Evolutionary conservation across 1,140 invertebrate species (phyloP), one percentile per base, ranked within the genome.

Genomic region (Pseudachorutes palmiensis): DNA sequence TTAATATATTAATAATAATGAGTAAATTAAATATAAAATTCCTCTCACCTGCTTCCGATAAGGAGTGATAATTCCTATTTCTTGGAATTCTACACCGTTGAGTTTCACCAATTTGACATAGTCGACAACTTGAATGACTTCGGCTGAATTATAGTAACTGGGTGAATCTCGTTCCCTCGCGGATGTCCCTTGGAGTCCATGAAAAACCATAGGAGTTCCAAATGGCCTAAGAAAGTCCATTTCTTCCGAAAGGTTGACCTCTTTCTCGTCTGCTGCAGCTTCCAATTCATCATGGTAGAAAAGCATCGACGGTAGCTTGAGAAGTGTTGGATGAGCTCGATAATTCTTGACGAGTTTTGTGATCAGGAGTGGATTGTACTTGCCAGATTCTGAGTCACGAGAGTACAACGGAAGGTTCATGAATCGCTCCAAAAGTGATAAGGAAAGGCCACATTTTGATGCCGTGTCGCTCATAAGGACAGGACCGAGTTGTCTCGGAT

Each of bases 31-130:
- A n/a, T n/a, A n/a, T n/a, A n/a, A n/a, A n/a, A n/a, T n/a, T n/a
- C n/a, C 9, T 55, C 24, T 33, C 77, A 91, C 91, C 83, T 98
- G 95, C 78, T 91, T 91, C 66, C 86, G 79, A 78, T 98, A 98
- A 0, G 94, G 94, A 3, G 93, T 90, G 63, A 98, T 91, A 68
- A 98, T 88, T 2, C 94, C 94, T 76, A 97, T 89, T 75, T 94
- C 86, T 60, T 86, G 79, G 58, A 83, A 77, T 2, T 71, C 75
- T 12, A 94, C 69, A 31, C 86, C 83, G 55, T 79, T 78, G 58
- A 85, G 83, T 75, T 86, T 89, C 0, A 92, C 75, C 60, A 81
- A 80, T 62, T 78, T 77, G 1, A 81, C 65, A 67, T 86, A 86
- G 36, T 81, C 76, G 66, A 83, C 81, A 9, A 90, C 82, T 80